Evolutionary conservation across 2,888 invertebrate species (phyloP).

Genomic region (Sicus ferrugineus): DNA sequence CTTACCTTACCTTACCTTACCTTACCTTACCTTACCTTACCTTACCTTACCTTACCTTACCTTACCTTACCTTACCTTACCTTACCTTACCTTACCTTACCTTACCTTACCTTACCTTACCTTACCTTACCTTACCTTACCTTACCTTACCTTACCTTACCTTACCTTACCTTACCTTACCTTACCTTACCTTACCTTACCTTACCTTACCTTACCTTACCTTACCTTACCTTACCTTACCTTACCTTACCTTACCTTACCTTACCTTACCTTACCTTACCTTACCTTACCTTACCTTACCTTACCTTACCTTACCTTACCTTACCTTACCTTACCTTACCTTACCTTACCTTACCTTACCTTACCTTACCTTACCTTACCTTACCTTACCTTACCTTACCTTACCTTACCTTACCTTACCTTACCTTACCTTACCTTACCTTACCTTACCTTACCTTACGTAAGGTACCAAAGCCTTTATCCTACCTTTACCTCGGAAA

Average conservation of each 20-base stretch:
- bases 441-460: slow-evolving; percentile 7
- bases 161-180: neutral
- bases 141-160: slow-evolving; percentile 6
- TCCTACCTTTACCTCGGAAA: neutral
- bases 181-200: slow-evolving; percentile 5
- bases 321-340: slow-evolving; percentile 1
- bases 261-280: slow-evolving; percentile 10
- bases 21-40: neutral
- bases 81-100: slow-evolving; percentile 1
- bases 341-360: slow-evolving; percentile 11
- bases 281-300: slow-evolving; percentile 3
- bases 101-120: slow-evolving; percentile 25
- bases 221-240: slow-evolving; percentile 8
- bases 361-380: slow-evolving; percentile 7
- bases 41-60: slow-evolving; percentile 1
- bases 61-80: neutral
- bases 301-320: slow-evolving; percentile 7
- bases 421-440: slow-evolving; percentile 16
- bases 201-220: slow-evolving; percentile 2
- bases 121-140: slow-evolving; percentile 25
- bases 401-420: slow-evolving; percentile 3
- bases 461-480: neutral
- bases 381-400: slow-evolving; percentile 8
- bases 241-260: slow-evolving; percentile 7
- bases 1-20: slow-evolving; percentile 1